These are phyloP conservation scores for Pristionchus fissidentatus DNA, from an alignment of 2,888 invertebrate genomes.

Conservation along the genomic window DNA sequence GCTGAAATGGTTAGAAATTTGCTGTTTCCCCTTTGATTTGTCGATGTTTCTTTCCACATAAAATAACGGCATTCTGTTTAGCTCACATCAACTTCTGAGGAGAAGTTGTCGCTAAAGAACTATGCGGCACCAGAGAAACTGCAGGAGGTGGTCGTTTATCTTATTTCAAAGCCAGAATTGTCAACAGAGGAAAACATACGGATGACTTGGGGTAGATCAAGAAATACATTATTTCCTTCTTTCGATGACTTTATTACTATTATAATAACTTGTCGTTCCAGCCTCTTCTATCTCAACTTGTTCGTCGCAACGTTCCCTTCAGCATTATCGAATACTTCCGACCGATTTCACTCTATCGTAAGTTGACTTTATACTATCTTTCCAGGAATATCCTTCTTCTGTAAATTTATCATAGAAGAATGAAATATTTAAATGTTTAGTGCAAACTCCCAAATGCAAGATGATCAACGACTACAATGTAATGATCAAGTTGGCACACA, in stretches of 20 bases:
- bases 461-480: not conserved
- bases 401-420: too few relatives aligned
- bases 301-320: constrained; percentile 12
- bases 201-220: too few relatives aligned
- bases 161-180: too few relatives aligned
- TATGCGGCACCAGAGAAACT: not conserved
- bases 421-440: not conserved
- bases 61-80: too few relatives aligned
- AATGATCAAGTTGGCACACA: not conserved
- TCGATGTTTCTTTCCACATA: not conserved
- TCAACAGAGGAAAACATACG: too few relatives aligned
- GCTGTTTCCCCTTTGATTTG: not conserved
- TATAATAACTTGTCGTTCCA: not conserved
- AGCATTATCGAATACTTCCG: constrained; percentile 11
- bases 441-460: not conserved
- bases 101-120: not conserved
- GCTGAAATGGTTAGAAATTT: not conserved
- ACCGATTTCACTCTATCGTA: not conserved
- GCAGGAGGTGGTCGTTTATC: not conserved
- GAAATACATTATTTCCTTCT: not conserved
- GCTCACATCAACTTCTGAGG: too few relatives aligned
- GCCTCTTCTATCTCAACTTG: not conserved
- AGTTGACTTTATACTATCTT: not conserved
- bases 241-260: not conserved
- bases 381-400: too few relatives aligned